Base-by-base conservation (phyloP, 2,113 vertebrate genomes). In the Oncorhynchus kisutch region DNA sequence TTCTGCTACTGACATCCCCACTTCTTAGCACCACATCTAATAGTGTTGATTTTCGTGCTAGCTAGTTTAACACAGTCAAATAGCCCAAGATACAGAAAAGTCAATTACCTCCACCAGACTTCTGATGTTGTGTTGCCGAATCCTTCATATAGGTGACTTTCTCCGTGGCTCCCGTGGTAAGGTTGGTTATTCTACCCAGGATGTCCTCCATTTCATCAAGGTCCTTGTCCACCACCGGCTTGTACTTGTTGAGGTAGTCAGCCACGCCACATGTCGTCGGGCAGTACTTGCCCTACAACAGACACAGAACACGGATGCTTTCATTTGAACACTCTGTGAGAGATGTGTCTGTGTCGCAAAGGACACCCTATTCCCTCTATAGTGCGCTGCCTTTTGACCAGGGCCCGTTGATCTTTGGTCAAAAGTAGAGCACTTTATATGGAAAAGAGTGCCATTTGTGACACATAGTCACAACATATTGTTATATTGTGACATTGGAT, bases 221-320 rank as follows among this genome's bases (percentile, higher is more conserved):
- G 2, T 96, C 91, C 0, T 1, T 72, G 20, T 92, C 77, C 31
- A 93, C 65, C 0, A 0, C 4, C 0, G 73, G 20, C n/a, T 91
- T 81, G 72, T 98, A 97, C 25, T 0, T 91, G 4, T 75, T 54
- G 18, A 97, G 72, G 86, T 97, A 97, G 77, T 96, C 94, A 66
- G 91, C 79, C 75, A 99, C 92, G 24, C 97, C 97, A 71, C 98
- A 99, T 73, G 95, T 99, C 0, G 98, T 99, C 0, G 98, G 98
- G 71, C 98, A 99, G 77, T 94, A 99, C 51, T 57, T 92, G 72
- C 97, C 97, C 98, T 99, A 69, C 7, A 60, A 59, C 49, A 73
- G 54, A 51, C 20, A 79, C 20, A 59, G 78, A 25, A 31, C 93
- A 65, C 11, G 2, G 1, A 48, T 4, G 29, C 34, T 69, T 29